Base-by-base conservation (phyloP, 2,797 vertebrate species). In the Onychomys leucogaster region DNA sequence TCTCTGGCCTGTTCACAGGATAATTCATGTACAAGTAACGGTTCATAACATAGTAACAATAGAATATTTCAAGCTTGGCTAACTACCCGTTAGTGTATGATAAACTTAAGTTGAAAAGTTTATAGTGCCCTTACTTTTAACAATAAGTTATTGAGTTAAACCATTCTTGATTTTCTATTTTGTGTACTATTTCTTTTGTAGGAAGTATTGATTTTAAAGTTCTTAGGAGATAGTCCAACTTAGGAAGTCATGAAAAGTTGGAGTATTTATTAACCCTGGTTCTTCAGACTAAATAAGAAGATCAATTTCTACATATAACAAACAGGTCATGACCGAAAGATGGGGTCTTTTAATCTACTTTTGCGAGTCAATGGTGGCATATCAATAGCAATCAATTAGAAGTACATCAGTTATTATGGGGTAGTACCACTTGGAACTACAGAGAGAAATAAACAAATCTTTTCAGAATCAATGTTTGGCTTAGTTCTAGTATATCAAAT, bases 131-230 rank as follows among this genome's bases (percentile, higher is more conserved):
- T 57, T 76, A 43, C 10, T 65, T 84, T 59, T 9, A 4, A 23
- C 21, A 23, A 59, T 63, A 83, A 19, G 73, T 77, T 90, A 77
- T 25, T 94, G 37, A 89, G 23, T 86, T 41, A 94, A 46, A 17
- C 14, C 34, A 86, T 6, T 6, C 32, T 77, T 23, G 0, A 17
- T 85, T 94, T 41, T 89, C 27, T 37, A 59, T 55, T 95, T 83
- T 77, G 17, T 19, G 1, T 91, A 9, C 6, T 87, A 46, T 85
- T 95, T 80, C 12, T 21, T 93, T 91, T 23, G 34, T 1, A 77
- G 23, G 19, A 96, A 86, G 0, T 69, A 46, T 52, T 84, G n/a
- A 91, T 71, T 78, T 96, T 89, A 85, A 91, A 85, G 65, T 83
- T 43, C 88, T 82, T 92, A 77, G 27, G 55, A 85, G 17, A 43